Conservation (phyloP, 2,113 vertebrate species). For the Pelusios castaneus region DNA sequence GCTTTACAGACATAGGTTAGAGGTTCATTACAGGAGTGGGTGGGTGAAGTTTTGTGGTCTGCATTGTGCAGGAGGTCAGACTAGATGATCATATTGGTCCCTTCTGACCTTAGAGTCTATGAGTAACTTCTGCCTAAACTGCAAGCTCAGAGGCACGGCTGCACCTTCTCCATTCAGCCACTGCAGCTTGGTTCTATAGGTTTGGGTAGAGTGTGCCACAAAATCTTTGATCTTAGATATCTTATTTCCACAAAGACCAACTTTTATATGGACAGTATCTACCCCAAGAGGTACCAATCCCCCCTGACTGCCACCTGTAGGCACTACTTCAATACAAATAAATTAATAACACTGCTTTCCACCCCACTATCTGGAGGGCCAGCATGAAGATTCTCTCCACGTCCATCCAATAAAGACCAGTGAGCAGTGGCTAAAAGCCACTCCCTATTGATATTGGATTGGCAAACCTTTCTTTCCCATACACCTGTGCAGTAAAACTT, state of each 20-base stretch:
- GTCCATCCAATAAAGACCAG: neutral
- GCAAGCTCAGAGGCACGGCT: neutral
- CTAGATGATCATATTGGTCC: no score
- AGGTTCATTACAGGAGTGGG: no score
- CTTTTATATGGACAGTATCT: neutral
- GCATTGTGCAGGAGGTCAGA: no score
- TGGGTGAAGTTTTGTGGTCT: no score
- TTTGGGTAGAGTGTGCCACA: neutral
- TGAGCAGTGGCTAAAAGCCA: neutral
- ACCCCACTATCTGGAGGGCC: accelerated
- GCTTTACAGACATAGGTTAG: no score
- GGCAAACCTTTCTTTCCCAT: neutral
- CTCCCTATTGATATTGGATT: neutral
- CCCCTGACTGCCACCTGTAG: neutral
- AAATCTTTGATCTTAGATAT: neutral
- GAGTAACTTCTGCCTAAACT: neutral
- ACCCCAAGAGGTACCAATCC: neutral
- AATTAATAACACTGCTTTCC: neutral
- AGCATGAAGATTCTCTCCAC: neutral
- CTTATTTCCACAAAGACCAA: neutral
- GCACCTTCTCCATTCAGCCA: accelerated
- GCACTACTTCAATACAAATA: neutral
- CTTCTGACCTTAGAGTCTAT: no score
- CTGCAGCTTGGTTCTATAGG: no score
- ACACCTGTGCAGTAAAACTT: neutral